A percentile compares a stretch with the other conserved stretches of the same genome.
Conservation (phyloP, 30 jellyfish, hydroid and myxozoan genomes). For the Cassiopea andromeda region DNA sequence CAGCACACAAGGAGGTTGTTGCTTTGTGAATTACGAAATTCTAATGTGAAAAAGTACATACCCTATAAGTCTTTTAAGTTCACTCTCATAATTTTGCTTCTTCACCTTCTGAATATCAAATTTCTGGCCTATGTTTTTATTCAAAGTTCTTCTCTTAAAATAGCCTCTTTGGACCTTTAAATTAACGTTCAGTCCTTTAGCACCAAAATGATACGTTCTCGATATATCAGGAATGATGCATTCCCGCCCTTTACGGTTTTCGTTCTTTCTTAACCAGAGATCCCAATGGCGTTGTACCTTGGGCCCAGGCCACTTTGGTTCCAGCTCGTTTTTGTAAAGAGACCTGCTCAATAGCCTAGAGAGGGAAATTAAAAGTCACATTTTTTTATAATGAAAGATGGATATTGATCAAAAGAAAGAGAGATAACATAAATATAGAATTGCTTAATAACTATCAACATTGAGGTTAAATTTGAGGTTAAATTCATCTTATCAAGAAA, state of each 20-base stretch:
- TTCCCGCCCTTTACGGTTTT: constrained; percentile 95
- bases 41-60: constrained; percentile 6
- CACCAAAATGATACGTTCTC: constrained; percentile 97
- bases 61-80: constrained; percentile 74
- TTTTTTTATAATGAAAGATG: no score
- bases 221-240: constrained; percentile 97
- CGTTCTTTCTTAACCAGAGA: constrained; percentile 93
- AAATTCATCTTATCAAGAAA: no score
- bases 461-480: no score
- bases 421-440: no score
- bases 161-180: constrained; percentile 74
- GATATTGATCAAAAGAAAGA: no score
- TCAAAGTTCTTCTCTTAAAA: constrained; percentile 84
- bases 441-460: no score
- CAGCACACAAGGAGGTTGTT: no score
- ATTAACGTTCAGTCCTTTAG: constrained; percentile 87
- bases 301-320: constrained; percentile 86
- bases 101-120: constrained; percentile 73
- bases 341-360: constrained; percentile 52
- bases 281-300: constrained; percentile 97
- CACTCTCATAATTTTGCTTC: constrained; percentile 82
- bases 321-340: constrained; percentile 79
- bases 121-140: constrained; percentile 74
- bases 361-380: background rate
- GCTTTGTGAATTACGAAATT: no score